Percentiles rank a stretch among this genome's conserved stretches.
phyloP scores from a whole-genome alignment of 1,140 invertebrate genomes.

The Macrosteles quadrilineatus region DNA sequence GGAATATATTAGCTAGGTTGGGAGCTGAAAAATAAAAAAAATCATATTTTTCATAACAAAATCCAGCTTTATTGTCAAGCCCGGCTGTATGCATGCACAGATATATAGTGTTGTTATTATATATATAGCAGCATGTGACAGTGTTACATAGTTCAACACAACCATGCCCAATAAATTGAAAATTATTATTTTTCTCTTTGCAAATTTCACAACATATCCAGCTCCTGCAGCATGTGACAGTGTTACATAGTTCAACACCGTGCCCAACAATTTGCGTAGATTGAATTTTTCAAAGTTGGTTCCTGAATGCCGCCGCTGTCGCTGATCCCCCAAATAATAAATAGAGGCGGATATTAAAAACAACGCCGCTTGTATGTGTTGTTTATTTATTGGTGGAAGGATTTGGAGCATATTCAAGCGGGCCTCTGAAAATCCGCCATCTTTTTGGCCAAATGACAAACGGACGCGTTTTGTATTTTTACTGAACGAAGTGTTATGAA shows the following conservation, averaged over 20 bases:
- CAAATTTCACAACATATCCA: no score
- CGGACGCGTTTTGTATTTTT: no score
- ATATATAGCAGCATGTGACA: no score
- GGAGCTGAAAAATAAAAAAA: no score
- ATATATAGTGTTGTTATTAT: no score
- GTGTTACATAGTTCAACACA: not conserved
- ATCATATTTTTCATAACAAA: no score
- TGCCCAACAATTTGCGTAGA: not conserved
- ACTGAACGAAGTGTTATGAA: no score
- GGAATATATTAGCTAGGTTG: no score
- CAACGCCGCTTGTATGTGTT: constrained; percentile 15
- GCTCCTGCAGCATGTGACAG: no score
- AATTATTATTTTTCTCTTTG: no score
- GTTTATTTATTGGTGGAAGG: constrained; percentile 27
- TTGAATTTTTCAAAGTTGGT: constrained; percentile 4
- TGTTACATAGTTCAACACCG: not conserved
- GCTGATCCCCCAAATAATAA: constrained; percentile 16
- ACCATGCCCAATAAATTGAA: not conserved
- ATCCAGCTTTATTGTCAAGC: no score
- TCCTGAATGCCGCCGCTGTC: not conserved
- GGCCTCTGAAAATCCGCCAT: not conserved
- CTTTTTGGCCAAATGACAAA: not conserved
- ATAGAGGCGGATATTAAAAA: constrained; percentile 22
- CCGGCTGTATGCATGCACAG: no score
- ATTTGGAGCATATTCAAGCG: constrained; percentile 1